Conservation (phyloP, 2,888 invertebrate genomes). For the Thereva nobilitata region DNA sequence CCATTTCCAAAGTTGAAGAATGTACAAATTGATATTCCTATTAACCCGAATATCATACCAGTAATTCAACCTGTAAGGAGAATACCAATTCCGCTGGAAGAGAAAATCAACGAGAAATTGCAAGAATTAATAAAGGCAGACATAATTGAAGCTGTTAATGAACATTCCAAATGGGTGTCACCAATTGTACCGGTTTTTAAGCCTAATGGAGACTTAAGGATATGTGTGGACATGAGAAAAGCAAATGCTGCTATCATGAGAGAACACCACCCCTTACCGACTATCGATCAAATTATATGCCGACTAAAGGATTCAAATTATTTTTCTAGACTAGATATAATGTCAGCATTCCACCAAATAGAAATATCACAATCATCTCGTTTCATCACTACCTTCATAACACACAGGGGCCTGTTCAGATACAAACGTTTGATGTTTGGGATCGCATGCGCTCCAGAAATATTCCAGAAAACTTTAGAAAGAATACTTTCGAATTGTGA, state of each 20-base stretch:
- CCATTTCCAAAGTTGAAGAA: no score
- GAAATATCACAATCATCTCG: conserved; percentile 46
- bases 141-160: not conserved
- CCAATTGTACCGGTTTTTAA: conserved; percentile 2
- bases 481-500: no score
- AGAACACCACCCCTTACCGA: conserved; percentile 18
- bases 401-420: no score
- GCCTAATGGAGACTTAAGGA: conserved; percentile 8
- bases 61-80: not conserved
- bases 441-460: no score
- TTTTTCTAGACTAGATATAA: conserved; percentile 50
- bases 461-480: no score
- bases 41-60: not conserved
- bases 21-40: no score
- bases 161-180: not conserved
- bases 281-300: conserved; percentile 3
- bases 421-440: no score
- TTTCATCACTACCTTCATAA: no score
- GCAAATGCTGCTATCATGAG: conserved; percentile 8
- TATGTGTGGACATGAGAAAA: conserved; percentile 22
- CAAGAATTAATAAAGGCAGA: not conserved
- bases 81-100: not conserved
- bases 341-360: conserved; percentile 52
- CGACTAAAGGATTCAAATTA: conserved; percentile 4
- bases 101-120: no score